Evolutionary conservation across 2,113 vertebrate genomes (phyloP).

Genomic region (Zosterops pallidus): DNA sequence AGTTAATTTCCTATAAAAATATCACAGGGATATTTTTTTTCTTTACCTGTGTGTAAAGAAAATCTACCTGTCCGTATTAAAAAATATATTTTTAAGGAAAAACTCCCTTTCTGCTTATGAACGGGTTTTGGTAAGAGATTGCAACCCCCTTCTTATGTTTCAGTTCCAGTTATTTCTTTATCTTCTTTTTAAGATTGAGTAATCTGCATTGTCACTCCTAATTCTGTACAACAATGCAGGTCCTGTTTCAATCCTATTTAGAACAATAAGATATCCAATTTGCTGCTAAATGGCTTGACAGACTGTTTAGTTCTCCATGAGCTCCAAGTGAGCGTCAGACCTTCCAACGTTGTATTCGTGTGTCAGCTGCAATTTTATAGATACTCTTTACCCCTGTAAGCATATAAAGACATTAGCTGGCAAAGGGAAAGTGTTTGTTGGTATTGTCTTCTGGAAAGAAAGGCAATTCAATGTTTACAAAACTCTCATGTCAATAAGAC

Average conservation of each 20-base stretch:
- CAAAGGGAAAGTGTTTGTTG: slow-evolving; percentile 37
- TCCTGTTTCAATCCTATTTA: slow-evolving; percentile 35
- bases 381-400: slow-evolving; percentile 25
- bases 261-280: slow-evolving; percentile 54
- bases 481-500: background rate
- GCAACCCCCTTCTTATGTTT: background rate
- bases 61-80: background rate
- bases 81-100: background rate
- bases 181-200: background rate
- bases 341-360: background rate
- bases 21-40: background rate
- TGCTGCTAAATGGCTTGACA: slow-evolving; percentile 47
- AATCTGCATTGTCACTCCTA: slow-evolving; percentile 40
- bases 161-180: background rate
- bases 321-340: background rate
- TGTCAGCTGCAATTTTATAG: slow-evolving; percentile 47
- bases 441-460: slow-evolving; percentile 19
- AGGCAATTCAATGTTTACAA: slow-evolving; percentile 8
- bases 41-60: background rate
- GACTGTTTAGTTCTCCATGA: slow-evolving; percentile 17
- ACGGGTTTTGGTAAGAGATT: background rate
- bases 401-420: slow-evolving; percentile 37
- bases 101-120: background rate
- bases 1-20: background rate
- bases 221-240: slow-evolving; percentile 30